phyloP scores from a whole-genome alignment of 1,140 invertebrate species.

The Linepithema humile region DNA sequence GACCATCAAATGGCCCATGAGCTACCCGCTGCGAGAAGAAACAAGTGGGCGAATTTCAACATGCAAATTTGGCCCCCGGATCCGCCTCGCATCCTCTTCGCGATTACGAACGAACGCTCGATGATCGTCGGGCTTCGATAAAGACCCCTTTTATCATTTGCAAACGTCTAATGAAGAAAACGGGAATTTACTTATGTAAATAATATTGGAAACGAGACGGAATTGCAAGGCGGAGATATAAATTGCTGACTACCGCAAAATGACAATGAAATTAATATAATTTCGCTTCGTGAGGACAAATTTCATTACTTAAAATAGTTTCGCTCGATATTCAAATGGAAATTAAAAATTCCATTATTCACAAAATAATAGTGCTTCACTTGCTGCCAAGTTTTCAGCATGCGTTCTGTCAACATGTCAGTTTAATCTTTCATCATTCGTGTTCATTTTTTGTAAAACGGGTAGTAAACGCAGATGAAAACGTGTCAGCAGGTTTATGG shows the following conservation, averaged over 20 bases:
- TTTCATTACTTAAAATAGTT: background rate
- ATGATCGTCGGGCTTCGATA: constrained; percentile 31
- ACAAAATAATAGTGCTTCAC: background rate
- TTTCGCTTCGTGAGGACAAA: background rate
- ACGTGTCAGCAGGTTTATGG: background rate
- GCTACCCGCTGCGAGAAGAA: constrained; percentile 76
- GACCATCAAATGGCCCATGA: constrained; percentile 71
- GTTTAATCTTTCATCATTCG: background rate
- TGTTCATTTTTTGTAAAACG: background rate
- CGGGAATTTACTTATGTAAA: constrained; percentile 17
- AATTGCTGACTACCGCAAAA: background rate
- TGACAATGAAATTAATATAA: background rate
- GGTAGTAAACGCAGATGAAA: background rate
- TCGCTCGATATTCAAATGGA: background rate
- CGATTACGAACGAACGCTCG: background rate
- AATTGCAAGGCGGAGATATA: background rate
- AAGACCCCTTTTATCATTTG: background rate
- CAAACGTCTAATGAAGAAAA: constrained; percentile 34
- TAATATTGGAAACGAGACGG: background rate
- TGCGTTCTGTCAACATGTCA: background rate
- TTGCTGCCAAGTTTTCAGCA: background rate
- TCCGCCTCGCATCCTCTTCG: constrained; percentile 30
- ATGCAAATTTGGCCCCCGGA: constrained; percentile 70
- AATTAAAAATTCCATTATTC: background rate
- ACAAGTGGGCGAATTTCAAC: constrained; percentile 75